Base-by-base conservation (phyloP, 2,113 vertebrate genomes). In the Anarrhichthys ocellatus region DNA sequence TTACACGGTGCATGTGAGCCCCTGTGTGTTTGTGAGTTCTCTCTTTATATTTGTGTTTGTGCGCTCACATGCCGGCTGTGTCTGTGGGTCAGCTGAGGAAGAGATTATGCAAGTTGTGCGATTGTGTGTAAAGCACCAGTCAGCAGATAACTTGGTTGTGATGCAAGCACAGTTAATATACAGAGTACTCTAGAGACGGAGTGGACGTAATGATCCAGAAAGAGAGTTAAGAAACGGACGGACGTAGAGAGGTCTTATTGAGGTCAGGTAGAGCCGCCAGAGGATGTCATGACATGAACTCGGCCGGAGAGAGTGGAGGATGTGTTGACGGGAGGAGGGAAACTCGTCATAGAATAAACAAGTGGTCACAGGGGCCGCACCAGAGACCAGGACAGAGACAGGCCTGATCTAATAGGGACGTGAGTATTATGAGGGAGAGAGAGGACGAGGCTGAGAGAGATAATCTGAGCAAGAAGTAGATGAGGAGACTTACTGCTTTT, bases 111-210 rank as follows among this genome's bases (percentile, higher is more conserved):
- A 81, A 81, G 44, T 27, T 81, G 77, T 72, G 75, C 15, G 36
- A 67, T 73, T 82, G 69, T 78, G 83, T 79, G 11, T 24, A 66
- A 80, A 56, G 62, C 34, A 40, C 17, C 50, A 70, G 64, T 85
- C 79, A 64, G 77, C 68, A 84, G 27, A 65, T 42, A 82, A 87
- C 84, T 84, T 85, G 86, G 79, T 82, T 11, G 85, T 86, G 76
- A 85, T 67, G 74, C 80, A 87, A 56, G 20, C 54, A n/a, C 58
- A 44, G 66, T 78, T 34, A 69, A 88, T 72, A 82, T 76, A 88
- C 86, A 80, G 86, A 74, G 38, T 32, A 1, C 76, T 56, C 66
- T 27, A 10, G 50, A 83, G 88, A 64, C 79, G 66, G 80, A 65
- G 63, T 36, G 71, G 58, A 67, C 68, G 20, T 72, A 79, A 17